Conservation (phyloP, 2,113 vertebrate species). For the Peucedramus taeniatus region DNA sequence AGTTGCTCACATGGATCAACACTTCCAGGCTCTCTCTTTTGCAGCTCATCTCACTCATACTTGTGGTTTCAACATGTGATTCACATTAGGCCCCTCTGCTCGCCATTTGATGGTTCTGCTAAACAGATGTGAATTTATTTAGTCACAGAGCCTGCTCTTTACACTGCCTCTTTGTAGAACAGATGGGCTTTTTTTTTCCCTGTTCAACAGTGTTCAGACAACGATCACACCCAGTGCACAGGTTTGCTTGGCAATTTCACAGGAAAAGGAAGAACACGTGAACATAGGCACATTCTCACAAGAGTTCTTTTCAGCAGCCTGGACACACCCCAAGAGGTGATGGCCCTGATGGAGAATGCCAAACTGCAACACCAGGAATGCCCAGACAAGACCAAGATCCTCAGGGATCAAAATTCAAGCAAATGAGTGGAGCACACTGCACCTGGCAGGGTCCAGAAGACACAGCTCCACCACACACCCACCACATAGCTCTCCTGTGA, state of each 20-base stretch:
- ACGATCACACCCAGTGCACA: background rate
- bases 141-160: constrained; percentile 54
- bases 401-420: background rate
- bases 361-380: background rate
- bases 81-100: constrained; percentile 56
- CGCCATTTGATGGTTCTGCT: constrained; percentile 49
- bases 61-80: constrained; percentile 65
- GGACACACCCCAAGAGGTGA: rapidly evolving
- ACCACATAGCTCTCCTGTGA: background rate
- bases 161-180: constrained; percentile 39
- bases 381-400: background rate
- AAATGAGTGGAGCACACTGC: rapidly evolving
- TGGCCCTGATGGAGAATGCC: background rate
- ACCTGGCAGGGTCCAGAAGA: background rate
- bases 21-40: constrained; percentile 48
- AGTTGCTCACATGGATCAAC: constrained; percentile 60
- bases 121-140: constrained; percentile 67
- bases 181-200: constrained; percentile 15
- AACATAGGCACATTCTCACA: background rate
- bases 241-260: background rate
- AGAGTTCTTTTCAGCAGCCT: background rate
- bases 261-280: background rate
- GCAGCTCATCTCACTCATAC: constrained; percentile 52
- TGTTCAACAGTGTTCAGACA: background rate
- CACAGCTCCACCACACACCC: background rate